phyloP scores from a whole-genome alignment of 2,888 invertebrate species.

The Cinara cedri region DNA sequence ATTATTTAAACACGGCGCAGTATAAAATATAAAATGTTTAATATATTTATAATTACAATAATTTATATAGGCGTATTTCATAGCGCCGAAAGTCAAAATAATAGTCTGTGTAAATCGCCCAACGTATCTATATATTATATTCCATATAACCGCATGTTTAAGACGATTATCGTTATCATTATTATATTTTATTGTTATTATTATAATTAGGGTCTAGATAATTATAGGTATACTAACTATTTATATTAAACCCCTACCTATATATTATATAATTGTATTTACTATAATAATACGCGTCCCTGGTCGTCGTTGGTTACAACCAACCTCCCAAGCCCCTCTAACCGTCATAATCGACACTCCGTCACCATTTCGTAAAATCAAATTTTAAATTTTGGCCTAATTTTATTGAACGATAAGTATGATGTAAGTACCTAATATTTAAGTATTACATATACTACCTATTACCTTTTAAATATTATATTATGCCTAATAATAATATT shows the following conservation, averaged over 20 bases:
- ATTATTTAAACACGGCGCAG: too few relatives aligned
- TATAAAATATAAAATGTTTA: too few relatives aligned
- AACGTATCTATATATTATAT: not conserved
- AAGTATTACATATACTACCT: too few relatives aligned
- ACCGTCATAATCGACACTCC: constrained; percentile 4
- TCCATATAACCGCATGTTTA: not conserved
- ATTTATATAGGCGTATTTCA: constrained; percentile 11
- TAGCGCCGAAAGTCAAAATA: constrained; percentile 8
- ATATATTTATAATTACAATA: too few relatives aligned
- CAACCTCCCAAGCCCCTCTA: too few relatives aligned
- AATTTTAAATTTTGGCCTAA: constrained; percentile 20
- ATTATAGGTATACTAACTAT: constrained; percentile 11
- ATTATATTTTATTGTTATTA: constrained; percentile 24
- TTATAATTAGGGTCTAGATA: constrained; percentile 30
- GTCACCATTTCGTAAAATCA: constrained; percentile 24
- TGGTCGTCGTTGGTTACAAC: too few relatives aligned
- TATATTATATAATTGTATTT: not conserved
- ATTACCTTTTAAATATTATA: constrained; percentile 4
- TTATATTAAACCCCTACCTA: not conserved
- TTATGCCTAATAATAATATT: too few relatives aligned
- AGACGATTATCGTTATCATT: constrained; percentile 16
- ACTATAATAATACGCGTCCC: not conserved
- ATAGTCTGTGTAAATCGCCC: too few relatives aligned
- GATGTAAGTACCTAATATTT: too few relatives aligned
- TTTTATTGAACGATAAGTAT: constrained; percentile 35